Evolutionary conservation across 2,888 invertebrate genomes (phyloP), one percentile per base, ranked within the genome.

Genomic region (Troides aeacus): DNA sequence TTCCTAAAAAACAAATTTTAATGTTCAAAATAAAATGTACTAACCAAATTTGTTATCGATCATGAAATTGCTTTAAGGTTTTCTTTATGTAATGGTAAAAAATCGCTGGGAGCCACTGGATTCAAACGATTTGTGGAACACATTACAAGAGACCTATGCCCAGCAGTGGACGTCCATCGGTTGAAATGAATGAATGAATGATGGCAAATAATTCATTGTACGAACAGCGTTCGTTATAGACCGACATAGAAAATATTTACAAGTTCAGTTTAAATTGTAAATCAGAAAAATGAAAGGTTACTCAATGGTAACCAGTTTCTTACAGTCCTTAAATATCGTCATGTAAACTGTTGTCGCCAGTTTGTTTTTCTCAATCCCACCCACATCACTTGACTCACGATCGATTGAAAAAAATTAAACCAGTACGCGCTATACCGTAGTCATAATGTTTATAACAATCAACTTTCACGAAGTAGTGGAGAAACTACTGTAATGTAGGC

Each of bases 331-430:
- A 21, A 62, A 62, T 62, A 67, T 53, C 30, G 39, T 62, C 46
- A 6, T 24, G 23, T 53, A 50, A 56, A 39, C 30, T 21, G 36
- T 15, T 23, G 61, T 39, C 62, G 53, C 21, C 18, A 24, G 42
- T 62, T 23, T 68, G 63, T 68, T 63, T 67, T 63, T 36, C 30
- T 39, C n/a, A 23, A 63, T 68, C 23, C 30, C 60, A 36, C 68
- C 63, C 68, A 63, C 63, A 63, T 58, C 58, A 17, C 76, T 75
- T 85, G 83, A 84, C 77, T 86, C 85, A 85, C 79, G 78, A 76
- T 50, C 61, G 62, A 12, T 58, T 62, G 70, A 67, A 63, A 68
- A 60, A 62, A 76, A 78, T 73, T 73, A 76, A 78, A 76, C 77
- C 72, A 75, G 76, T 74, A 75, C 74, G 70, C 66, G 69, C 73